Evolutionary conservation across 2,113 vertebrate species (phyloP).

Genomic region (Pygoscelis adeliae): DNA sequence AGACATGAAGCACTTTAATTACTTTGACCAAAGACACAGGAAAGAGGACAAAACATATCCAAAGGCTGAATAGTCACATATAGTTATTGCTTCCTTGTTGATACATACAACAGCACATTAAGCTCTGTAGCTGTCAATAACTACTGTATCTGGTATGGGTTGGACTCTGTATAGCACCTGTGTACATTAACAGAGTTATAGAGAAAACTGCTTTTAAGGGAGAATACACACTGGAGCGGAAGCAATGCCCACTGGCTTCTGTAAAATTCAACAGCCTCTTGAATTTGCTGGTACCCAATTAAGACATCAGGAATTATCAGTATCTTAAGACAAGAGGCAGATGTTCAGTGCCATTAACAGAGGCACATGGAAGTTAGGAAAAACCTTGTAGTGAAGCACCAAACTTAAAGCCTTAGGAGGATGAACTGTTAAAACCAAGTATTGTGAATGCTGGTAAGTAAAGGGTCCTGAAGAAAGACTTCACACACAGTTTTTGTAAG

Average conservation of each 20-base stretch:
- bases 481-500: not conserved
- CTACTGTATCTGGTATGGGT: not conserved
- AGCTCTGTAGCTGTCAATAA: not conserved
- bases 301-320: not conserved
- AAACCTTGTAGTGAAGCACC: not conserved
- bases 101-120: not conserved
- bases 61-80: not conserved
- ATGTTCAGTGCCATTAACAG: not conserved
- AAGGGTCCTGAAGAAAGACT: not conserved
- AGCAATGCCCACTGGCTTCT: not conserved
- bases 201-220: not conserved
- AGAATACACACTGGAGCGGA: not conserved
- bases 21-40: not conserved
- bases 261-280: not conserved
- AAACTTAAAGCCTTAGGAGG: not conserved
- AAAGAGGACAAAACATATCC: not conserved
- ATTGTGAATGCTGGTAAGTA: not conserved
- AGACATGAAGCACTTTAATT: not conserved
- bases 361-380: not conserved
- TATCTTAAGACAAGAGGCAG: not conserved
- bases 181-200: accelerated
- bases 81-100: not conserved
- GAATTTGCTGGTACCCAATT: not conserved
- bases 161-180: not conserved
- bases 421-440: not conserved